phyloP scores from a whole-genome alignment of 2,888 invertebrate species.

The Drosophila robusta region DNA sequence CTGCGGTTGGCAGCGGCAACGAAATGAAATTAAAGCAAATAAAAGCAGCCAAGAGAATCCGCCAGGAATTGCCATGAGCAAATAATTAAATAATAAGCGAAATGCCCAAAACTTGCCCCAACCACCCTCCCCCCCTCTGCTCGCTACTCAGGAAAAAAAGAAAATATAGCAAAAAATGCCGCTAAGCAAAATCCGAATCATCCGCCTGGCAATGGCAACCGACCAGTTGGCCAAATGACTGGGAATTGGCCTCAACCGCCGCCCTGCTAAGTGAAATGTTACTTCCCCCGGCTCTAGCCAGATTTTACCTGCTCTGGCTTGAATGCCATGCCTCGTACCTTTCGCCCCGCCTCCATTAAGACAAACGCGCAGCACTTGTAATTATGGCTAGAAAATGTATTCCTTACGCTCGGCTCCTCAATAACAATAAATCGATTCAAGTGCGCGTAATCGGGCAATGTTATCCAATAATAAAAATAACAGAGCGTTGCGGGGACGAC shows the following conservation, averaged over 20 bases:
- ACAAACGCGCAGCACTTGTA: conserved; percentile 66
- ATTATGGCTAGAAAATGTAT: conserved; percentile 69
- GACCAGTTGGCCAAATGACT: conserved; percentile 36
- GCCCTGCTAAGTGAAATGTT: conserved; percentile 35
- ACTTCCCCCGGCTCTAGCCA: neutral
- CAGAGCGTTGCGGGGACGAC: conserved; percentile 51
- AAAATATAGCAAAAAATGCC: conserved; percentile 15
- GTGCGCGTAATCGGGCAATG: conserved; percentile 76
- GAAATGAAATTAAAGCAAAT: conserved; percentile 70
- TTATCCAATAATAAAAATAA: conserved; percentile 76
- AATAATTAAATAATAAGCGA: conserved; percentile 76
- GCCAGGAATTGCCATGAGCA: conserved; percentile 69
- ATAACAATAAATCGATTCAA: conserved; percentile 78
- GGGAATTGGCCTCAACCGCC: conserved; percentile 37
- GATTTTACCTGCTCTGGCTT: conserved; percentile 46
- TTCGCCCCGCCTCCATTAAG: conserved; percentile 26
- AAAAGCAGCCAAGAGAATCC: conserved; percentile 39
- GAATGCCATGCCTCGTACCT: neutral
- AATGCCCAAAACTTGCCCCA: conserved; percentile 34
- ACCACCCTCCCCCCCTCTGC: no score
- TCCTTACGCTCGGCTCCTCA: conserved; percentile 46
- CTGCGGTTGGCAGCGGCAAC: conserved; percentile 70
- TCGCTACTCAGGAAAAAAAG: neutral
- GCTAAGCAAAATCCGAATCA: conserved; percentile 41
- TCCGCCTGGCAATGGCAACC: conserved; percentile 53